Evolutionary conservation across 2,888 invertebrate species (phyloP), one percentile per base, ranked within the genome.

Genomic region (Tetragonula carbonaria): DNA sequence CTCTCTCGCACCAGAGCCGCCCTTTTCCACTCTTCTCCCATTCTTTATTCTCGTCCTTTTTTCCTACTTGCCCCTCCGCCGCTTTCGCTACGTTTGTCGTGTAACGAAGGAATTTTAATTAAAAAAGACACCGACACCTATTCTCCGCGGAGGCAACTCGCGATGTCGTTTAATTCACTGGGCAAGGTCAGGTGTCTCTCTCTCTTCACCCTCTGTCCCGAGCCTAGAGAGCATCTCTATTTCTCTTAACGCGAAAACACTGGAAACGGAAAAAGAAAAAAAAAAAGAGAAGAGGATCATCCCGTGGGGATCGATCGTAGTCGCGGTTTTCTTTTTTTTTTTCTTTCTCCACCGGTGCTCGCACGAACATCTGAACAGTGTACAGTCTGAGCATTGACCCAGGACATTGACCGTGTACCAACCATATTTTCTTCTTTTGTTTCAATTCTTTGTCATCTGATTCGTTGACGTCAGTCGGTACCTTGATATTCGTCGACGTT

Each of bases 61-160:
- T 33, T 2, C 33, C 18, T n/a, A 28, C n/a, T 33, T 1, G 21
- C 18, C n/a, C 23, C n/a, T 33, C 6, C 11, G 33, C 38, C 57
- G 59, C 11, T 55, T 66, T 6, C 33, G n/a, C 55, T n/a, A n/a
- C 53, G 57, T 50, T 33, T 11, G 14, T 18, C 38, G 55, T 23
- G 45, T 55, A 66, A 66, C 66, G 53, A 55, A 83, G 82, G 80
- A 86, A 88, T 88, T 77, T 86, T 86, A 86, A 88, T 88, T 88
- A 88, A 85, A 87, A 86, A 80, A 73, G 73, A 67, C 28, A 80
- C 71, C 78, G 83, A 67, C 74, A 74, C 53, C 74, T 80, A 83
- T 84, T 79, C 84, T 75, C 59, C 23, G 62, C 62, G 70, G 63
- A 67, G 71, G 75, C 65, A 78, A 45, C 75, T 55, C 78, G 33